Evolutionary conservation across 1,140 invertebrate species (phyloP), one percentile per base, ranked within the genome.

Genomic region (Drosophila dunni): DNA sequence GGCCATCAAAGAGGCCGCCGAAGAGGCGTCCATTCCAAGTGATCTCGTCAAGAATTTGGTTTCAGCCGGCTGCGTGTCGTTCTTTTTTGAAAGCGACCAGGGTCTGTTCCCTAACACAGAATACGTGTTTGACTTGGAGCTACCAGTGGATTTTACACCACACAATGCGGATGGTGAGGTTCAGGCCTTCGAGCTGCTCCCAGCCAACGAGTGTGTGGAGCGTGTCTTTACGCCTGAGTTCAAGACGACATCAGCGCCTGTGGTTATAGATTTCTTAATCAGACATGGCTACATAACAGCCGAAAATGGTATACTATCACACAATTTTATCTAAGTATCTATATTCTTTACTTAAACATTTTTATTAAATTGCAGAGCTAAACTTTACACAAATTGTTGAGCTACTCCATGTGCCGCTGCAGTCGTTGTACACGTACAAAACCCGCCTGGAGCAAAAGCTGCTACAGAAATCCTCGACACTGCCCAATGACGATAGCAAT

Each of bases 71-170:
- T 96, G 96, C 94, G 96, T 98, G 40, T 97, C 96, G 79, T 97
- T 98, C 88, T 98, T 96, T 90, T 98, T 97, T 92, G 97, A 98
- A 93, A 97, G 97, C 91, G 97, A 98, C 92, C 94, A 97, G 83
- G 98, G 98, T 0, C 92, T 99, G 20, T 98, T 98, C 89, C 97
- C 98, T 15, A 98, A 98, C 90, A 98, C 97, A 11, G 97, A 98
- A 92, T 99, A 98, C 93, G 96, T 98, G n/a, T 98, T 96, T 93
- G 98, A 99, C 93, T 94, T 99, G 72, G 97, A 98, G 93, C 93
- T 99, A 57, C 97, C 98, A 10, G 82, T 95, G 15, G 97, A 98
- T 90, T 99, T 98, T 94, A 93, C 95, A 56, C 98, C 98, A 11
- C 95, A 95, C 69, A 98, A 98, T 92, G 95, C 96, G 65, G 98